Evolutionary conservation across 2,888 invertebrate species (phyloP), one percentile per base, ranked within the genome.

Genomic region (Pollenia amentaria): DNA sequence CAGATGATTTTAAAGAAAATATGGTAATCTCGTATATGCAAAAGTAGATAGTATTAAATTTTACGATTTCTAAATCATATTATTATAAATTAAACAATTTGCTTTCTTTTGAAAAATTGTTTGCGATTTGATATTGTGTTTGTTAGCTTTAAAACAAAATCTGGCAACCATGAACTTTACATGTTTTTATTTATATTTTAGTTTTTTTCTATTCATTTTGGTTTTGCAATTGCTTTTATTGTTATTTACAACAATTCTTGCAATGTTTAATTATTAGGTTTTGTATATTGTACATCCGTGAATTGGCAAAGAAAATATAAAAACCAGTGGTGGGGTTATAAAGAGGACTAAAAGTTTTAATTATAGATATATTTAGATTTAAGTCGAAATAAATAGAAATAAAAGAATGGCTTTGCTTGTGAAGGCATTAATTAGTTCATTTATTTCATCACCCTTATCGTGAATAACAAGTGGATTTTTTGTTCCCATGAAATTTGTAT

Each of bases 241-340:
- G 48, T 67, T 80, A 48, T 73, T 84, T 67, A 84, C 77, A 80
- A 77, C 77, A 80, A 77, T 83, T 84, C 67, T 84, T 84, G 84
- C 84, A 73, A 84, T 84, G 77, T 81, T 87, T 87, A 87, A 87
- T 87, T 84, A 87, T 80, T 73, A 76, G 83, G 86, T 83, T 79
- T 29, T 65, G 57, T 72, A 75, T 75, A 67, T 62, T 51, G 21
- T 42, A 48, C 21, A 51, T 62, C 82, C 62, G 51, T 48, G 14
- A 67, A 67, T 81, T 81, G 81, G 75, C 73, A 81, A 46, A 80
- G 57, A 21, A 70, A 64, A 76, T 62, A 70, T 53, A 76, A 53
- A 55, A 42, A 64, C 16, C 76, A 83, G 38, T 29, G 76, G 55
- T 21, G 70, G 60, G 14, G 44, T 44, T 44, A 4, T 14, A 16